Evolutionary conservation across 1,140 invertebrate species (phyloP).

Genomic region (Lordiphosa collinella): DNA sequence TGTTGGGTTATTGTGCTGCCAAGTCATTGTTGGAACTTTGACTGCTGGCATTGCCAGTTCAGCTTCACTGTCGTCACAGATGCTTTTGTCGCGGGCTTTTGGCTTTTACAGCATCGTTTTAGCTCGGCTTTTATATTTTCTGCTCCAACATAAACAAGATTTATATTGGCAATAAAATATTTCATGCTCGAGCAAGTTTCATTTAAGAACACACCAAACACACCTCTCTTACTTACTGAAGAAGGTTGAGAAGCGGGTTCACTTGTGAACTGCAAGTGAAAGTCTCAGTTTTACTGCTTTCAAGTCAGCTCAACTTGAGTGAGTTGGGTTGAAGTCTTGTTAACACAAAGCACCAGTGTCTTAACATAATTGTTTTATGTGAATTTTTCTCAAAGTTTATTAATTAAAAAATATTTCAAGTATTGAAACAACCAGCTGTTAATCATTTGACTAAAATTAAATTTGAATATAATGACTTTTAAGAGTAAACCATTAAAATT

Average conservation of each 20-base stretch:
- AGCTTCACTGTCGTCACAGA: not conserved
- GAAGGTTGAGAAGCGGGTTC: not conserved
- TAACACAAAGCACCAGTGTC: too few species aligned
- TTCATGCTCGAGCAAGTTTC: slow-evolving; percentile 34
- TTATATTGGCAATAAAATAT: slow-evolving; percentile 48
- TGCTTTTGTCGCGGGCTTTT: not conserved
- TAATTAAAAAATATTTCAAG: too few species aligned
- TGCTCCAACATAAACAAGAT: slow-evolving; percentile 35
- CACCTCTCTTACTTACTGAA: slow-evolving; percentile 4
- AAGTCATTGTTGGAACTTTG: slow-evolving; percentile 11
- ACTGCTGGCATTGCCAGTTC: not conserved
- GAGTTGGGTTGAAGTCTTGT: too few species aligned
- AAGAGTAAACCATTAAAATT: too few species aligned
- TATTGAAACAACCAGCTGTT: too few species aligned
- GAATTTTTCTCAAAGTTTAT: too few species aligned
- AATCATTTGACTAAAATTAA: too few species aligned
- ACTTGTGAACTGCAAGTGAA: not conserved
- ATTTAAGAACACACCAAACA: slow-evolving; percentile 21
- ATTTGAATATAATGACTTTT: too few species aligned
- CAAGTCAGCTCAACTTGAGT: too few species aligned
- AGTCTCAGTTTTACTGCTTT: too few species aligned
- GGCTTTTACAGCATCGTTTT: slow-evolving; percentile 5
- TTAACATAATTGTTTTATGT: too few species aligned
- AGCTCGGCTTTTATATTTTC: not conserved
- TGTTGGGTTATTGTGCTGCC: slow-evolving; percentile 1